These are phyloP conservation scores for Marisa cornuarietis DNA, from an alignment of 1,140 invertebrate species.

Conservation along the genomic window DNA sequence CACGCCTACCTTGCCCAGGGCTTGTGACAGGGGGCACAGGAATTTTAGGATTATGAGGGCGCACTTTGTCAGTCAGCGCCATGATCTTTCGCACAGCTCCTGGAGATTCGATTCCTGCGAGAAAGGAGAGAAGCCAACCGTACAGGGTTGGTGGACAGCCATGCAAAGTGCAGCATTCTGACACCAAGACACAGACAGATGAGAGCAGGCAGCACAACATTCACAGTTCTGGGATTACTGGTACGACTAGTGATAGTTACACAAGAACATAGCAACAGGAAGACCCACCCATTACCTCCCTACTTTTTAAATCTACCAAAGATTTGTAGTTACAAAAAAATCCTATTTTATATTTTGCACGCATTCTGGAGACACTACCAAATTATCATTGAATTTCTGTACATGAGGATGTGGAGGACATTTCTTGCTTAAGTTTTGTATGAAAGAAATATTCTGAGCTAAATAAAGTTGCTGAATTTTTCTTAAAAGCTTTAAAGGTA, in stretches of 20 bases:
- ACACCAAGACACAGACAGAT: no score
- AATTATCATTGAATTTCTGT: no score
- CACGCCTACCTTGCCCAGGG: slow-evolving; percentile 73
- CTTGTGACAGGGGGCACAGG: slow-evolving; percentile 50
- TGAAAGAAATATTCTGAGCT: no score
- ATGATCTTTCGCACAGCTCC: slow-evolving; percentile 94
- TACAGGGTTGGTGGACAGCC: slow-evolving; percentile 1
- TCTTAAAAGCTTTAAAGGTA: no score
- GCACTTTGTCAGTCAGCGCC: slow-evolving; percentile 85
- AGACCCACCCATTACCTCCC: neutral
- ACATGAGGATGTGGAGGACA: no score
- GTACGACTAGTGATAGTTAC: neutral
- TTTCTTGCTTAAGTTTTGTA: no score
- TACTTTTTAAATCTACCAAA: no score
- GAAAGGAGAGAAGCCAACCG: slow-evolving; percentile 16
- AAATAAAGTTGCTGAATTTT: no score
- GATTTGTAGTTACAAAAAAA: neutral
- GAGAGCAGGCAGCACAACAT: no score
- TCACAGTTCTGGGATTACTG: no score
- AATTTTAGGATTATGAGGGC: slow-evolving; percentile 69
- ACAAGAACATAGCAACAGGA: neutral
- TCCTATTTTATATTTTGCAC: no score
- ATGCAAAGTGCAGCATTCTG: neutral
- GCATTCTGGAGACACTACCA: no score
- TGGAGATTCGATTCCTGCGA: slow-evolving; percentile 86